phyloP scores from a whole-genome alignment of 2,113 vertebrate genomes.

The Pluvialis apricaria region DNA sequence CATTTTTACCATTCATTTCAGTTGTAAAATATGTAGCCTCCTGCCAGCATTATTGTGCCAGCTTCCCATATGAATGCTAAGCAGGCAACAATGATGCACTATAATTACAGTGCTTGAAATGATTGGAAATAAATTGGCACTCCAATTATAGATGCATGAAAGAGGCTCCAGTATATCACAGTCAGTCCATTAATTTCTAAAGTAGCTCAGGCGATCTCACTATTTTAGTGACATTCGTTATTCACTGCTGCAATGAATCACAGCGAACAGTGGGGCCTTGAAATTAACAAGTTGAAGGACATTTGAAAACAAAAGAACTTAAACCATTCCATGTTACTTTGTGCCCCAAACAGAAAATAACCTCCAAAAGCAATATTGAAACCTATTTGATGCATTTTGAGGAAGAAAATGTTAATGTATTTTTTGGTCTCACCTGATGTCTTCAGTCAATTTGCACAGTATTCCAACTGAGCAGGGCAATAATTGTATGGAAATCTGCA shows the following conservation, averaged over 20 bases:
- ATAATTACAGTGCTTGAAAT: conserved; percentile 81
- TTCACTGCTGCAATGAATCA: conserved; percentile 67
- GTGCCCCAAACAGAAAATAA: not conserved
- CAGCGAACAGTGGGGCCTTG: conserved; percentile 17
- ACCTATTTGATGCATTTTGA: not conserved
- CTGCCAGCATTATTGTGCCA: conserved; percentile 66
- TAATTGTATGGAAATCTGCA: conserved; percentile 24
- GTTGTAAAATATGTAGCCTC: conserved; percentile 63
- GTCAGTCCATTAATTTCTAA: conserved; percentile 80
- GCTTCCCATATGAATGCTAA: conserved; percentile 73
- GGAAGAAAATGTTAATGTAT: not conserved
- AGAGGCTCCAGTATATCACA: conserved; percentile 73
- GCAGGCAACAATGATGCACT: conserved; percentile 73
- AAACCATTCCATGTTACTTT: conserved; percentile 10
- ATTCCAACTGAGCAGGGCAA: not conserved
- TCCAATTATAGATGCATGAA: conserved; percentile 79
- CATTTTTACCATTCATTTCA: conserved; percentile 53
- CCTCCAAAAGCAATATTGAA: not conserved
- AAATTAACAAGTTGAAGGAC: conserved; percentile 69
- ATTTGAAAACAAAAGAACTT: conserved; percentile 23
- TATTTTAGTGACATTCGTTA: conserved; percentile 65
- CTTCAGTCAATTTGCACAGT: not conserved
- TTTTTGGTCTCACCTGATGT: not conserved
- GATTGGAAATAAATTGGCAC: conserved; percentile 82
- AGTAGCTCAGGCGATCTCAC: conserved; percentile 70